phyloP scores from a whole-genome alignment of 2,113 vertebrate genomes.

The Labrus mixtus region DNA sequence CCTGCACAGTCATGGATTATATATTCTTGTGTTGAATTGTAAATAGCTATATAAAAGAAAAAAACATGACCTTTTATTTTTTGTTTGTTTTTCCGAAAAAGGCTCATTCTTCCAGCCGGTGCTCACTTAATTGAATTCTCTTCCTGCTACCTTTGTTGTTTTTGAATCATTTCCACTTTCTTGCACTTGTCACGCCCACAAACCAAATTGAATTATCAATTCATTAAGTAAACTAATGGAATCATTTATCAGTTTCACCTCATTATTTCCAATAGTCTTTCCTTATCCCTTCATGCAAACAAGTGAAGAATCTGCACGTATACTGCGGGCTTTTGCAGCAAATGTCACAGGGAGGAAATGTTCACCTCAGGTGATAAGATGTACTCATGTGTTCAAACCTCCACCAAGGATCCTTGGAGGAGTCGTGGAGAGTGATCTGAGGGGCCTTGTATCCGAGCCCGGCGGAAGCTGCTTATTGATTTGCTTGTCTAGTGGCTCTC shows the following conservation, averaged over 20 bases:
- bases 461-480: conserved; percentile 77
- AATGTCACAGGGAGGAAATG: conserved; percentile 23
- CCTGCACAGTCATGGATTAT: conserved; percentile 5
- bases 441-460: conserved; percentile 51
- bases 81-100: conserved; percentile 11
- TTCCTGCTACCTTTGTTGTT: conserved; percentile 21
- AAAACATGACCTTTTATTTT: conserved; percentile 42
- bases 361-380: conserved; percentile 30
- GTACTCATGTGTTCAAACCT: conserved; percentile 39
- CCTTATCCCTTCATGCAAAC: conserved; percentile 39
- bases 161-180: conserved; percentile 42
- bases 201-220: conserved; percentile 68
- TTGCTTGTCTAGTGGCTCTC: conserved; percentile 74
- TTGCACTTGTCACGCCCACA: conserved; percentile 59
- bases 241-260: conserved; percentile 67
- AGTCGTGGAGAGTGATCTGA: conserved; percentile 48
- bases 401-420: conserved; percentile 38
- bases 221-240: conserved; percentile 72
- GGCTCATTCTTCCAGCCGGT: conserved; percentile 26
- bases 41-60: conserved; percentile 21
- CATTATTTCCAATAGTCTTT: conserved; percentile 56
- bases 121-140: conserved; percentile 56
- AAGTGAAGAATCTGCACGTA: conserved; percentile 21
- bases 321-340: not conserved
- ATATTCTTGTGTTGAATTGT: conserved; percentile 14